Conservation (phyloP, 2,113 vertebrate genomes). For the Lophochroa leadbeateri region DNA sequence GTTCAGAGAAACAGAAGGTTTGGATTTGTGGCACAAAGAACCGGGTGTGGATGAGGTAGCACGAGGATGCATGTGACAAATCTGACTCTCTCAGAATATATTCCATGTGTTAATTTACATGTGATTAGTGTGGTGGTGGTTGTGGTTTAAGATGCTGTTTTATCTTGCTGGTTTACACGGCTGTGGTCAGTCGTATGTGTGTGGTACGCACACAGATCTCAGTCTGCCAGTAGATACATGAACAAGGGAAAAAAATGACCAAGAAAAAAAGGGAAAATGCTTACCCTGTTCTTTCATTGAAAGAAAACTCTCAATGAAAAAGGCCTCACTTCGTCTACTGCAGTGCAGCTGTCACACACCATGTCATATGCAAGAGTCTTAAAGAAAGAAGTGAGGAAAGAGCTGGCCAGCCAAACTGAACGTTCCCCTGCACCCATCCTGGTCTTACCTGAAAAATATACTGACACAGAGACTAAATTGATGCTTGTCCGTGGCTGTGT, state of each 20-base stretch:
- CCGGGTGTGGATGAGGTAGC: not conserved
- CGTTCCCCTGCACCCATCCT: not conserved
- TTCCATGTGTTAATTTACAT: not conserved
- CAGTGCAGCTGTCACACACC: not conserved
- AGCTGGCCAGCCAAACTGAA: not conserved
- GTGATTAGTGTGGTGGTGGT: not conserved
- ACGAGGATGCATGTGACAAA: accelerated
- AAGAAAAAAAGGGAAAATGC: not conserved
- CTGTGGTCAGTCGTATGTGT: accelerated
- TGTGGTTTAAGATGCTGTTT: not conserved
- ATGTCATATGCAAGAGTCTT: not conserved
- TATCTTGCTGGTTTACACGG: not conserved
- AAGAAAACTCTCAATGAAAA: not conserved
- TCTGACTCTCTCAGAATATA: not conserved
- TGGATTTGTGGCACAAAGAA: not conserved
- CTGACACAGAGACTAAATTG: not conserved
- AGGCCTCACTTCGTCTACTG: not conserved
- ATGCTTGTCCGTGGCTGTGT: not conserved
- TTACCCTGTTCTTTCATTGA: not conserved
- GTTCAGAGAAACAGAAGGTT: not conserved
- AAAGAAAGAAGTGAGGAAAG: not conserved
- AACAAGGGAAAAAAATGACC: not conserved
- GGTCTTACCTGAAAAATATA: not conserved
- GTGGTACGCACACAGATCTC: not conserved
- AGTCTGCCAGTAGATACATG: too few relatives aligned